phyloP scores from a whole-genome alignment of 2,113 vertebrate genomes.

The Hemibagrus wyckioides region DNA sequence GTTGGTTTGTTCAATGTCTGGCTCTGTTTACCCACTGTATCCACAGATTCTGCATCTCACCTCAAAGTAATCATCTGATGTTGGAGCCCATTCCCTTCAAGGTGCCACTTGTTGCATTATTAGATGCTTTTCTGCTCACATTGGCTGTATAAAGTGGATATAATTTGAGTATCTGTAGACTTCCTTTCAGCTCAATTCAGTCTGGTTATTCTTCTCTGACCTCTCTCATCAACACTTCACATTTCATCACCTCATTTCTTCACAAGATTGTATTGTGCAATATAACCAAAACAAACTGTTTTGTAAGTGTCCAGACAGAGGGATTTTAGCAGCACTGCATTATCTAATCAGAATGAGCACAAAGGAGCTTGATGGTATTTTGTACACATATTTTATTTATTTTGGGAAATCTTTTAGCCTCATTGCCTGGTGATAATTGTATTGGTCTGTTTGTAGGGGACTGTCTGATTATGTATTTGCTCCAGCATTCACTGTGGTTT shows the following conservation, averaged over 20 bases:
- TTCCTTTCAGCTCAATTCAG: not conserved
- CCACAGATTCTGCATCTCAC: not conserved
- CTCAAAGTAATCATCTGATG: not conserved
- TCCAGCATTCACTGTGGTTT: not conserved
- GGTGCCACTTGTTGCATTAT: not conserved
- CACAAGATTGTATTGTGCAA: not conserved
- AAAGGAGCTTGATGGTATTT: constrained; percentile 2
- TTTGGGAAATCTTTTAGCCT: not conserved
- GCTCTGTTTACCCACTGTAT: not conserved
- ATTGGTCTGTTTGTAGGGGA: constrained; percentile 26
- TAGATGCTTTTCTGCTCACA: not conserved
- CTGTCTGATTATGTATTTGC: constrained; percentile 54
- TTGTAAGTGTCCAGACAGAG: not conserved
- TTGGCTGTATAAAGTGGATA: not conserved
- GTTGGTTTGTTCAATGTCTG: not conserved
- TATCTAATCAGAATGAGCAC: not conserved
- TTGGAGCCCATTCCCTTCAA: not conserved
- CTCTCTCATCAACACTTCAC: not conserved
- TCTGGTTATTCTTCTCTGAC: not conserved
- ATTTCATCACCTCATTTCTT: not conserved
- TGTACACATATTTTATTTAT: not conserved
- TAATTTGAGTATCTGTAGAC: not conserved
- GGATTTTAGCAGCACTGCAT: not conserved
- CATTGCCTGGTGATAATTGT: constrained; percentile 14
- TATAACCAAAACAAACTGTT: not conserved